Conservation (phyloP, 2,888 invertebrate species). For the Noctua janthe region DNA sequence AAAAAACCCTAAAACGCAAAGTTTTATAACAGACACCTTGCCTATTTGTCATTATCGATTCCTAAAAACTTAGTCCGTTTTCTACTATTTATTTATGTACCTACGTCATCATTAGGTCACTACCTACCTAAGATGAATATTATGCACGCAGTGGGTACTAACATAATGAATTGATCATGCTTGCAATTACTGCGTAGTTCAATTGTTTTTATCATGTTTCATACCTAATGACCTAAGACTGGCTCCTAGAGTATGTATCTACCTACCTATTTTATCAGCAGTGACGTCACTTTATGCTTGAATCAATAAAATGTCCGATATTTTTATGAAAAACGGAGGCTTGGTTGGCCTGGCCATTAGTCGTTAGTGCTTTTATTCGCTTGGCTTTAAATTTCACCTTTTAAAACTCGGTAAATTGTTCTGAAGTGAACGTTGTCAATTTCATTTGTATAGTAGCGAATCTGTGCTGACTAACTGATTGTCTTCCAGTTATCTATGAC, state of each 20-base stretch:
- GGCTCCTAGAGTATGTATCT: conserved; percentile 1
- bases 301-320: not conserved
- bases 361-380: not conserved
- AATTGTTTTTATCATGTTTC: conserved; percentile 27
- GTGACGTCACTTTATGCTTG: conserved; percentile 16
- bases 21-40: too few species aligned
- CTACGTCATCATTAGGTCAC: not conserved
- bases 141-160: not conserved
- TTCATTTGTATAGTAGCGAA: not conserved
- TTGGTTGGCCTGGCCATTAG: conserved; percentile 16
- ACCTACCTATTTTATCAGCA: not conserved
- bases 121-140: not conserved
- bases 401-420: not conserved
- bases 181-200: conserved; percentile 8
- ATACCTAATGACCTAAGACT: conserved; percentile 5
- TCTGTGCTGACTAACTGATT: not conserved
- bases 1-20: too few species aligned
- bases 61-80: not conserved
- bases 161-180: conserved; percentile 10
- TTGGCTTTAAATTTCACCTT: not conserved
- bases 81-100: not conserved
- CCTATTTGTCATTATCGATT: too few species aligned
- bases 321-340: conserved; percentile 20
- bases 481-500: not conserved
- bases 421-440: not conserved